A percentile compares a stretch with the other conserved stretches of the same genome.
Conservation (phyloP, 2,888 invertebrate genomes). For the Drosophila lutescens region DNA sequence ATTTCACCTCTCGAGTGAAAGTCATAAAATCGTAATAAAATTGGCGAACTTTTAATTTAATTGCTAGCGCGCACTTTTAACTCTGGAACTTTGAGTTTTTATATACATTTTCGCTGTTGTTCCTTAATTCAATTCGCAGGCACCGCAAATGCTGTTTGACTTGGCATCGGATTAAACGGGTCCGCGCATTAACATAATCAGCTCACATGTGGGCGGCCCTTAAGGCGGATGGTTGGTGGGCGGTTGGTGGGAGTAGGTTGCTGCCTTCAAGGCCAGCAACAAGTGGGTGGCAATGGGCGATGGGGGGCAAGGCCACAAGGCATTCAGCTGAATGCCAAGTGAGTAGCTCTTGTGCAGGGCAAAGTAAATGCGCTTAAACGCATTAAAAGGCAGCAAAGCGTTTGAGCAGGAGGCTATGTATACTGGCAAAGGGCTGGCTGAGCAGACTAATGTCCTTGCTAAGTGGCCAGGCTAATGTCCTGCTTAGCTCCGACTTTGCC, state of each 20-base stretch:
- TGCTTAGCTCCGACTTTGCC: slow-evolving; percentile 47
- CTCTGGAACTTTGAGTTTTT: slow-evolving; percentile 27
- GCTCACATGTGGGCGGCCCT: slow-evolving; percentile 56
- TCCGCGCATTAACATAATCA: slow-evolving; percentile 73
- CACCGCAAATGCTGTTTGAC: slow-evolving; percentile 63
- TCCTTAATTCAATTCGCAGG: slow-evolving; percentile 66
- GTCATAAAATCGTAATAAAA: slow-evolving; percentile 69
- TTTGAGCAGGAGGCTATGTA: slow-evolving; percentile 46
- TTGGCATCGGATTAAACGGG: slow-evolving; percentile 64
- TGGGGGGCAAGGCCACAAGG: slow-evolving; percentile 18
- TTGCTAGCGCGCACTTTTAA: slow-evolving; percentile 49
- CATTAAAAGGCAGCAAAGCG: slow-evolving; percentile 59
- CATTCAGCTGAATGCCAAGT: slow-evolving; percentile 55
- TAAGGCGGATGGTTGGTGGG: slow-evolving; percentile 14
- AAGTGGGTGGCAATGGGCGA: slow-evolving; percentile 33
- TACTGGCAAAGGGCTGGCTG: slow-evolving; percentile 4
- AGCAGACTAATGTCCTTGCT: slow-evolving; percentile 47
- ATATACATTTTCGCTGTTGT: slow-evolving; percentile 15
- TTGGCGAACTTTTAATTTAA: slow-evolving; percentile 75
- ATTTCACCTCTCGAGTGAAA: slow-evolving; percentile 37
- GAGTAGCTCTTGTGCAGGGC: slow-evolving; percentile 46
- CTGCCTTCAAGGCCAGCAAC: slow-evolving; percentile 35
- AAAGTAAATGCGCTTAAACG: slow-evolving; percentile 68
- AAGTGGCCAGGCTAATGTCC: slow-evolving; percentile 58
- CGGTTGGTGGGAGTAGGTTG: too few relatives aligned